A percentile compares a stretch with the other conserved stretches of the same genome.
phyloP scores from a whole-genome alignment of 2,113 vertebrate species.

The Chitala chitala region DNA sequence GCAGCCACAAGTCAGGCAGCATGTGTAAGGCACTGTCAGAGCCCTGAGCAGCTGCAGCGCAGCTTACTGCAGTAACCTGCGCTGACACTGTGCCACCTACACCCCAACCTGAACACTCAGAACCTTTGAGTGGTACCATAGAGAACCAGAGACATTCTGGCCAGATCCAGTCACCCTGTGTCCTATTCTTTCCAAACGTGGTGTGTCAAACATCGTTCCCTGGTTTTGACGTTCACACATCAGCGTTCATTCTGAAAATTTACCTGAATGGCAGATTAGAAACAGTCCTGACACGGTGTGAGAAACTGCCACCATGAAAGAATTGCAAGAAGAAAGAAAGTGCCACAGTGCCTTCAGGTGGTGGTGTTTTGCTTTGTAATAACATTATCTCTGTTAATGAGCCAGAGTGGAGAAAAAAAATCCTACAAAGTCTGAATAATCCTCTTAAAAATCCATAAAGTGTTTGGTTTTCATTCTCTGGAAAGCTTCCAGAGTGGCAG shows the following conservation, averaged over 20 bases:
- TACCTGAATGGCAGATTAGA: background rate
- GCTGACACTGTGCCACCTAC: background rate
- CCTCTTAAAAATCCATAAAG: background rate
- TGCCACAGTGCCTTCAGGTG: constrained; percentile 10
- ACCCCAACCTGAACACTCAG: no score
- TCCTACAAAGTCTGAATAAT: background rate
- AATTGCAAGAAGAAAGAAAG: background rate
- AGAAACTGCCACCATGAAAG: background rate
- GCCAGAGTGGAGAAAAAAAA: background rate
- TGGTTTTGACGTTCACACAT: no score
- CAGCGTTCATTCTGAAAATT: no score
- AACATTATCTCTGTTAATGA: constrained; percentile 19
- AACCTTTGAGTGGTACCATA: no score
- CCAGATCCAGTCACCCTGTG: no score
- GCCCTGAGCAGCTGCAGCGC: no score
- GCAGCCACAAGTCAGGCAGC: background rate
- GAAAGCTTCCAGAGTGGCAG: background rate
- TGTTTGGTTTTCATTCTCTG: background rate
- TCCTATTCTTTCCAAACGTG: no score
- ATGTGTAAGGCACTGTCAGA: no score
- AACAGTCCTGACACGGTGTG: background rate
- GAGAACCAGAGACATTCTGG: no score
- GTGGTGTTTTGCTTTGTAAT: constrained; percentile 10
- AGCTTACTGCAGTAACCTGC: no score
- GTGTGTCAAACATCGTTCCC: no score